These are phyloP conservation scores for Hoplodrina blanda DNA, from an alignment of 2,888 invertebrate genomes.

Conservation along the genomic window DNA sequence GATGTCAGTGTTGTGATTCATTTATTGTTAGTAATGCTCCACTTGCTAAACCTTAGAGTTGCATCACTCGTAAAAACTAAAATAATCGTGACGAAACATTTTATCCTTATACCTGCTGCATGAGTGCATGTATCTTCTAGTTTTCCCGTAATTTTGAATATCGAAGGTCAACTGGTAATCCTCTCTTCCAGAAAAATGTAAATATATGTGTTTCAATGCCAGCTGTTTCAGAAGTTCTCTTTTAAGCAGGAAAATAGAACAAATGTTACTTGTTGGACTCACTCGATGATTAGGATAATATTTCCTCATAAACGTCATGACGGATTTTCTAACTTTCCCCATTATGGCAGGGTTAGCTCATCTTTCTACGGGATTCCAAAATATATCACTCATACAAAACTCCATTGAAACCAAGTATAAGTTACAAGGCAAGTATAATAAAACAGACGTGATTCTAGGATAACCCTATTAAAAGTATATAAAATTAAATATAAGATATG, in stretches of 20 bases:
- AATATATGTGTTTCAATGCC: neutral
- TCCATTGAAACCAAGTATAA: neutral
- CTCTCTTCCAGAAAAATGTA: neutral
- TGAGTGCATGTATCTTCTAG: neutral
- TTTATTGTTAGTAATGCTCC: conserved; percentile 55
- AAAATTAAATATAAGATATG: no score
- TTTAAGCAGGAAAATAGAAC: conserved; percentile 8
- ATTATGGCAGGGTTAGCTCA: neutral
- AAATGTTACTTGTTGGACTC: conserved; percentile 19
- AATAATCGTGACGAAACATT: conserved; percentile 42
- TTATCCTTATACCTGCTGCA: conserved; percentile 9
- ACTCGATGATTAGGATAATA: conserved; percentile 32
- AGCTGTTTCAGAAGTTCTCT: conserved; percentile 1
- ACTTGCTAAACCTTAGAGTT: conserved; percentile 43
- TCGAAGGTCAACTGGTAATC: neutral
- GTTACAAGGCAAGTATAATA: neutral
- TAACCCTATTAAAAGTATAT: no score
- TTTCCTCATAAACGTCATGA: conserved; percentile 34
- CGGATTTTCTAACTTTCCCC: conserved; percentile 35
- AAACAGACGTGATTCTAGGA: no score
- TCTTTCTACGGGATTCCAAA: neutral
- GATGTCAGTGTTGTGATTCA: conserved; percentile 67
- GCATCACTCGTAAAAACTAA: conserved; percentile 45
- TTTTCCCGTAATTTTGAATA: neutral
- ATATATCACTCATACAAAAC: neutral